Conservation (phyloP, 1,140 invertebrate species). For the Plectrocnemia conspersa region DNA sequence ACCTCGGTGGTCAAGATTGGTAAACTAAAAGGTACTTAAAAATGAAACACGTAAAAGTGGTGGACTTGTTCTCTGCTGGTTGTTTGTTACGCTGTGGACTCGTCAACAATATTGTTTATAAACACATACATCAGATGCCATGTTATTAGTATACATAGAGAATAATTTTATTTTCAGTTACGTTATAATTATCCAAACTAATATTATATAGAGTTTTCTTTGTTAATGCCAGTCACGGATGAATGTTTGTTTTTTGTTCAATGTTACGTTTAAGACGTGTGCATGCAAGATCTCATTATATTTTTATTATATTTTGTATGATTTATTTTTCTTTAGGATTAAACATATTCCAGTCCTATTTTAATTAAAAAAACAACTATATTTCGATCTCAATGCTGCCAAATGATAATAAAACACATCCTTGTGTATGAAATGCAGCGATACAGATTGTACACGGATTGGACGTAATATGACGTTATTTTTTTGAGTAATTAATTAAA, state of each 20-base stretch:
- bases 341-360: not conserved
- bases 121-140: conserved; percentile 13
- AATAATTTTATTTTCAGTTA: conserved; percentile 18
- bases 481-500: too few relatives aligned
- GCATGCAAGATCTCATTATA: conserved; percentile 16
- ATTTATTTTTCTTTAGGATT: not conserved
- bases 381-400: conserved; percentile 22
- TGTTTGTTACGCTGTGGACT: conserved; percentile 4
- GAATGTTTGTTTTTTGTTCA: too few relatives aligned
- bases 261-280: conserved; percentile 5
- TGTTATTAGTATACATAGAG: too few relatives aligned
- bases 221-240: not conserved
- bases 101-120: conserved; percentile 11
- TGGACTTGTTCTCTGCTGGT: not conserved
- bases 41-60: not conserved
- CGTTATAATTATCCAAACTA: conserved; percentile 5
- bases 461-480: too few relatives aligned
- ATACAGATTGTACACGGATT: too few relatives aligned
- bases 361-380: not conserved
- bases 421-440: not conserved
- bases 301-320: conserved; percentile 6
- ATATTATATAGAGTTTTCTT: not conserved
- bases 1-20: conserved; percentile 5
- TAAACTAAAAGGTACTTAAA: conserved; percentile 11
- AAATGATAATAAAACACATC: conserved; percentile 15